Base-by-base conservation (phyloP, 2,888 invertebrate species). In the Acleris laterana region DNA sequence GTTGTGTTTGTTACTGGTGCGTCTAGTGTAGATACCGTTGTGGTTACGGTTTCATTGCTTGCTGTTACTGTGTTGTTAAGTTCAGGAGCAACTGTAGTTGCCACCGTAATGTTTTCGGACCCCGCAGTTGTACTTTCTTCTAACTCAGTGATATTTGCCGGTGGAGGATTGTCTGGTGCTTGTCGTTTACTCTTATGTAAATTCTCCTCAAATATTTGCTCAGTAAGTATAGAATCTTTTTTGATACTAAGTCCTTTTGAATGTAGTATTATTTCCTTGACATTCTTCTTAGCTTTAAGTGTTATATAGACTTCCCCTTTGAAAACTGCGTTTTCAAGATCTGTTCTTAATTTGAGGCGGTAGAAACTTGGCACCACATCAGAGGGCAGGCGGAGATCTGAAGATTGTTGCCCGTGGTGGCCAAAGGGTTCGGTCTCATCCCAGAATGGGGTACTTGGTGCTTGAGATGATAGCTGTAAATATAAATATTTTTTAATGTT, bases 341-440 rank as follows among this genome's bases (percentile, higher is more conserved):
- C 88, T 0, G 94, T 93, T 71, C 83, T 89, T 13, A 96, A 76
- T 65, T 93, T 88, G 2, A 96, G 83, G 57, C 94, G 87, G 75
- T 96, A 96, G 62, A 87, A 89, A 58, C 83, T 87, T 6, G 96
- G 96, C 25, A 82, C 77, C 5, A 95, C 79, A 1, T 85, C 78
- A 2, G 83, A 80, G 16, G 94, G 93, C 11, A 95, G 85, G 28
- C 91, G 76, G 1, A 91, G 81, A 71, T 92, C 85, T 6, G 82
- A 78, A 5, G 89, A 82, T 0, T 84, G 84, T 17, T 72, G 53
- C 20, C 71, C 75, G 1, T 77, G 71, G 67, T 79, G 82, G 1
- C 87, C 87, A 71, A 90, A 92, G 2, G 90, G 87, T 69, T 88
- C 87, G 13, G 82, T 80, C 70, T 92, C 90, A 77, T 90, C 85